Base-by-base conservation (phyloP, 2,113 vertebrate species). In the Aphyosemion australe region DNA sequence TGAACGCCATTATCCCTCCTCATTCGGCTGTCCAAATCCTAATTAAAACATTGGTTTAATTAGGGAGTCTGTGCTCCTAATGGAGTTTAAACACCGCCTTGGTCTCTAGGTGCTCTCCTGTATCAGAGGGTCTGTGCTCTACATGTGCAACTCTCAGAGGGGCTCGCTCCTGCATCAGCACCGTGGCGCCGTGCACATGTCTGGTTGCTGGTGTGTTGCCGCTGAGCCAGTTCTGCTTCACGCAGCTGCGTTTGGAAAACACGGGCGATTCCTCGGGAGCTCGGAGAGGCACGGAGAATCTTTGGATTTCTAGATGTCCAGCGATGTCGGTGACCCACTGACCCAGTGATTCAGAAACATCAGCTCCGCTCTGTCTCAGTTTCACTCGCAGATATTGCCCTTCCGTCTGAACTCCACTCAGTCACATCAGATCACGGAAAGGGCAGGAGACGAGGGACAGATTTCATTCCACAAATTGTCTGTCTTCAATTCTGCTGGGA, bases 21-120 rank as follows among this genome's bases (percentile, higher is more conserved):
- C 63, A 56, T 83, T 81, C 69, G 20, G 61, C 82, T 69, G 80
- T 81, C 81, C 70, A 87, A 88, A 89, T 88, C 86, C 80, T 91
- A 91, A 91, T 91, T 91, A 90, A 84, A 90, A 88, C 80, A 85
- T 71, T 78, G 82, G 74, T 89, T 90, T 91, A 91, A 91, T 91
- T 91, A 89, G 74, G 67, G 81, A 69, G 72, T 76, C 77, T 59
- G 57, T 59, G 64, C 69, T 83, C 74, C 72, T 91, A 90, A 90
- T 91, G 71, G 84, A 86, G 87, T 90, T 90, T 88, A 90, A 91
- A 90, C 81, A 83, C 74, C 70, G 84, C 61, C 37, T 48, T 10
- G 2, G 84, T 89, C 90, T 89, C 90, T 64, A 74, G 89, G 84
- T 82, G 74, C 67, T 61, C 79, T 80, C 69, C 67, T 41, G 69